Evolutionary conservation across 2,113 vertebrate species (phyloP).

Genomic region (Rafetus swinhoei): DNA sequence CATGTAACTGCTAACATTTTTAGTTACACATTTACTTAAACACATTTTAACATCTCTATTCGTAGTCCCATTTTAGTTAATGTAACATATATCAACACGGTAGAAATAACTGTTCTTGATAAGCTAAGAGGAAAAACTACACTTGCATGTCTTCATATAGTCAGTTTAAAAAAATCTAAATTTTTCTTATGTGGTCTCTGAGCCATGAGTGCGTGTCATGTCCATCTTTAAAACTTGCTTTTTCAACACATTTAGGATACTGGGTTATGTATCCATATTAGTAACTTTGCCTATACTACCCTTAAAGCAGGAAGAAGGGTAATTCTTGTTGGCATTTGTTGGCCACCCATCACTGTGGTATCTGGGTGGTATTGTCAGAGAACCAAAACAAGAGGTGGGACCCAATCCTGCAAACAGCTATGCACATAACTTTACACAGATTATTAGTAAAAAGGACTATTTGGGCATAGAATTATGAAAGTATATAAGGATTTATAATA

Average conservation of each 20-base stretch:
- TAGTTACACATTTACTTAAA: too few relatives aligned
- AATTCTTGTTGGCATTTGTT: neutral
- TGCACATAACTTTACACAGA: neutral
- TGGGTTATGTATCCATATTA: neutral
- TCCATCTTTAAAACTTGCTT: neutral
- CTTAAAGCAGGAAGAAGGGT: neutral
- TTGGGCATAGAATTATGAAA: neutral
- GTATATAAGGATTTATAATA: neutral
- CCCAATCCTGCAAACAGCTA: neutral
- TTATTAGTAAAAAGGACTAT: neutral
- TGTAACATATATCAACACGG: neutral
- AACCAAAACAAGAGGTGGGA: neutral
- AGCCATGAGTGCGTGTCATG: neutral
- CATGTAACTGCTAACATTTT: too few relatives aligned
- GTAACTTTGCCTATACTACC: neutral
- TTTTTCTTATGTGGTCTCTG: neutral
- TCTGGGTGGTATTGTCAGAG: neutral
- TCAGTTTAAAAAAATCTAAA: neutral
- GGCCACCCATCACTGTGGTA: fast-evolving
- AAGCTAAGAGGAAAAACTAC: neutral
- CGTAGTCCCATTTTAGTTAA: neutral
- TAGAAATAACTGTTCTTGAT: neutral
- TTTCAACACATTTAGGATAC: neutral
- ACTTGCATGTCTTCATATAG: neutral
- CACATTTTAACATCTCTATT: neutral